Conservation (phyloP, 2,888 invertebrate species). For the Cerastis rubricosa region DNA sequence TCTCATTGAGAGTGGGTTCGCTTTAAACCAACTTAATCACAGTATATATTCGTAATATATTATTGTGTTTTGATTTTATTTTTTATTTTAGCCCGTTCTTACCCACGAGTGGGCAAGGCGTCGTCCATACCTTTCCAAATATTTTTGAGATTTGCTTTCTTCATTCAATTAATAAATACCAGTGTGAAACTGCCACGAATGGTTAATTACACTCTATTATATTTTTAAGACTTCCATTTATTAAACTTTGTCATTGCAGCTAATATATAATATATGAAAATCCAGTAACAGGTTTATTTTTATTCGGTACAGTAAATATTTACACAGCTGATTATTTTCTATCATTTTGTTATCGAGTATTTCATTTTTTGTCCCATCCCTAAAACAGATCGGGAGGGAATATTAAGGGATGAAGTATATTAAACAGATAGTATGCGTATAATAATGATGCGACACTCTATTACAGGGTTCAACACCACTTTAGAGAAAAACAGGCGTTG, state of each 20-base stretch:
- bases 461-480: constrained; percentile 20
- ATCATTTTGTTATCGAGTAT: not conserved
- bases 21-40: not conserved
- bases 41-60: not conserved
- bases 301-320: not conserved
- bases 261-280: not conserved
- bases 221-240: not conserved
- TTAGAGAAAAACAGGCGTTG: not conserved
- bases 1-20: no score
- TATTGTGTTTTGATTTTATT: not conserved
- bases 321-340: not conserved
- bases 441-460: constrained; percentile 31
- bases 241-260: not conserved
- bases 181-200: not conserved
- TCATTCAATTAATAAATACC: not conserved
- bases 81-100: not conserved
- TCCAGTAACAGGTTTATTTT: not conserved
- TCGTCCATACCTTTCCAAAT: not conserved
- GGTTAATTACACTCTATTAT: not conserved
- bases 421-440: constrained; percentile 37
- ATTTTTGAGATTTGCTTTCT: not conserved
- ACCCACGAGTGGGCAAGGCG: not conserved
- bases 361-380: constrained; percentile 26
- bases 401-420: constrained; percentile 56
- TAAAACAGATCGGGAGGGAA: constrained; percentile 38